Conservation (phyloP, 2,888 invertebrate species). For the Chalcosyrphus nemorum region DNA sequence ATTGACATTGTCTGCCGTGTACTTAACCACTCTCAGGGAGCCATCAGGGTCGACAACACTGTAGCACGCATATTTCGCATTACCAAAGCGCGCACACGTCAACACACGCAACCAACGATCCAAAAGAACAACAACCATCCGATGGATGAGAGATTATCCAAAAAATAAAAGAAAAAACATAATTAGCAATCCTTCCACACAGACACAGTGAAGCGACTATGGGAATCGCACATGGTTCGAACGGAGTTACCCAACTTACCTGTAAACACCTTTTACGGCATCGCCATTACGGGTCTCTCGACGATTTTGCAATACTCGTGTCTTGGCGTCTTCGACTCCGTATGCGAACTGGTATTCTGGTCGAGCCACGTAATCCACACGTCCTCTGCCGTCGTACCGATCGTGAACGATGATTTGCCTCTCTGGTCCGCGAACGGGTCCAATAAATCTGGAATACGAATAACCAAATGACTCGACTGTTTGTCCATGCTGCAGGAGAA, state of each 20-base stretch:
- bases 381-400: conserved; percentile 81
- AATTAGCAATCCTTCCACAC: conserved; percentile 30
- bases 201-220: conserved; percentile 23
- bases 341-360: conserved; percentile 90
- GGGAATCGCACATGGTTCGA: conserved; percentile 25
- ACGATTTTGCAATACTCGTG: conserved; percentile 88
- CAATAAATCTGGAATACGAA: conserved; percentile 88
- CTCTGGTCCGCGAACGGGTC: conserved; percentile 88
- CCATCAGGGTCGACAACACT: conserved; percentile 90
- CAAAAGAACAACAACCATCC: conserved; percentile 33
- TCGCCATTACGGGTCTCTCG: conserved; percentile 89
- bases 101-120: conserved; percentile 22
- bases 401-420: conserved; percentile 79
- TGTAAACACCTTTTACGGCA: conserved; percentile 88
- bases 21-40: conserved; percentile 87
- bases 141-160: conserved; percentile 3
- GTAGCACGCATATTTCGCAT: conserved; percentile 54
- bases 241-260: conserved; percentile 77
- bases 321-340: conserved; percentile 89
- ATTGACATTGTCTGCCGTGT: conserved; percentile 88
- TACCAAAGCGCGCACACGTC: conserved; percentile 3
- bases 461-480: conserved; percentile 83
- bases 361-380: conserved; percentile 88
- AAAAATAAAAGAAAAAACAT: neutral
- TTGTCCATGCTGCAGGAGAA: conserved; percentile 54